Evolutionary conservation across 2,888 invertebrate genomes (phyloP).

Genomic region (Caenorhabditis sulstoni): DNA sequence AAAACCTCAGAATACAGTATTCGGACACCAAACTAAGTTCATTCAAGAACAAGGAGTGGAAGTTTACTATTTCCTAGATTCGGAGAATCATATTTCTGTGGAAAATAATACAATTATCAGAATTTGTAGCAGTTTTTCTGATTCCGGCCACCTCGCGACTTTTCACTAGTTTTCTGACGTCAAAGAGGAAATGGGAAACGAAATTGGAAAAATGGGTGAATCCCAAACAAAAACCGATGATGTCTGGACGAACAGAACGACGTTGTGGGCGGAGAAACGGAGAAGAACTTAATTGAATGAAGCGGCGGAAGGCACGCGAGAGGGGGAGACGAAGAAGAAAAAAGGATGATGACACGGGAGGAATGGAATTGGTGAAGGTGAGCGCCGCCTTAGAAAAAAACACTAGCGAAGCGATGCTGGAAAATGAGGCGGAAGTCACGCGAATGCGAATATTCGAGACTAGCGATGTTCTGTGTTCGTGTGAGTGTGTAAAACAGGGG

Average conservation of each 20-base stretch:
- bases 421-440: neutral
- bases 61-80: too few relatives aligned
- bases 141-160: too few relatives aligned
- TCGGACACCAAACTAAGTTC: too few relatives aligned
- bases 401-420: neutral
- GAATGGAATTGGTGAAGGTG: conserved; percentile 5
- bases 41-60: too few relatives aligned
- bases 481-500: neutral
- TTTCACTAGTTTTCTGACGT: neutral
- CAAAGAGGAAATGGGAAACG: neutral
- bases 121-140: too few relatives aligned
- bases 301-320: conserved; percentile 19
- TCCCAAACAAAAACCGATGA: conserved; percentile 29
- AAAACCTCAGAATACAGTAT: too few relatives aligned
- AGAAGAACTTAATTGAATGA: conserved; percentile 47
- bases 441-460: neutral
- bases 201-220: conserved; percentile 10
- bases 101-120: too few relatives aligned
- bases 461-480: neutral
- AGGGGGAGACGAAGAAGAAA: conserved; percentile 16
- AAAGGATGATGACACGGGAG: conserved; percentile 4
- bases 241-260: conserved; percentile 36
- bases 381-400: conserved; percentile 3
- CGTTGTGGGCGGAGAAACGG: conserved; percentile 13
- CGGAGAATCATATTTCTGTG: too few relatives aligned